Conservation (phyloP, 2,888 invertebrate genomes). For the Phytoseiulus persimilis region DNA sequence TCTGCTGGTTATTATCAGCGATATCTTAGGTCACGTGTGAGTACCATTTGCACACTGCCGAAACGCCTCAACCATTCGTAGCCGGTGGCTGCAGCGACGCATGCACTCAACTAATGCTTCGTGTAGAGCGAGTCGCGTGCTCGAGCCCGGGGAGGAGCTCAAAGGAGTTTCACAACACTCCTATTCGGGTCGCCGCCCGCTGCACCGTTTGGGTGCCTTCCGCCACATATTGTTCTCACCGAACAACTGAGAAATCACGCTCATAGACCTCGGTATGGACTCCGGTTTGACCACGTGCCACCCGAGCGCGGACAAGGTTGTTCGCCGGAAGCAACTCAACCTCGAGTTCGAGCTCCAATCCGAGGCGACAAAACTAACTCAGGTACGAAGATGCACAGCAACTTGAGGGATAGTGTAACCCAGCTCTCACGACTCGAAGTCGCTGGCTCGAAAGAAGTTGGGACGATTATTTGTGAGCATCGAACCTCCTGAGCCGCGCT, state of each 20-base stretch:
- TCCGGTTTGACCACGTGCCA: neutral
- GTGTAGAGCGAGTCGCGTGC: neutral
- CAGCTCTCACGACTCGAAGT: too few species aligned
- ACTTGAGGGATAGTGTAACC: too few species aligned
- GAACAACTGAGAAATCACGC: neutral
- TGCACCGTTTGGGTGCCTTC: neutral
- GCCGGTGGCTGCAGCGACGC: neutral
- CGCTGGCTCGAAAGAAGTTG: too few species aligned
- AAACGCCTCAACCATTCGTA: neutral
- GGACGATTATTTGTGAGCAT: too few species aligned
- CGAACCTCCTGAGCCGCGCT: too few species aligned
- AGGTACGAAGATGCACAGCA: too few species aligned
- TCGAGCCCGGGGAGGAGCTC: neutral
- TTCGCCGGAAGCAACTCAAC: too few species aligned
- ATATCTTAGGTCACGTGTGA: neutral
- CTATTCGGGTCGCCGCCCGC: neutral
- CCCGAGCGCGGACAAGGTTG: neutral
- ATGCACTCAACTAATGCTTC: neutral
- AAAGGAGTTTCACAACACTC: neutral
- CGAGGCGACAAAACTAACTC: too few species aligned
- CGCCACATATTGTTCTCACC: neutral
- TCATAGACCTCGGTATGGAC: neutral
- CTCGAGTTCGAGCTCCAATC: too few species aligned
- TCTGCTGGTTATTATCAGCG: neutral
- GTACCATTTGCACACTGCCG: neutral